Conservation (phyloP, 2,888 invertebrate species). For the Acleris cristana region DNA sequence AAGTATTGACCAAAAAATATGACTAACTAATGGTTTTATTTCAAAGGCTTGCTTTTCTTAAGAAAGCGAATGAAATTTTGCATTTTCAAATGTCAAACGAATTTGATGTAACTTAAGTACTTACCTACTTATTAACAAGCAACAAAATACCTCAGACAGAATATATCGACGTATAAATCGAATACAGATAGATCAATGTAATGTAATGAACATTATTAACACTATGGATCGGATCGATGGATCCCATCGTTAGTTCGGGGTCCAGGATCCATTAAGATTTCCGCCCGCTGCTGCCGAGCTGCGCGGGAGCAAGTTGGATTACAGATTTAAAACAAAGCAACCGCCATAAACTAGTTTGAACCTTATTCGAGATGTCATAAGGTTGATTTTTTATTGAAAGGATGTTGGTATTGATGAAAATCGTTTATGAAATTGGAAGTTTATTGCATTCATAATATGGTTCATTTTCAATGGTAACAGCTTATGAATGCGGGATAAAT, state of each 20-base stretch:
- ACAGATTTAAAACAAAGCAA: conserved; percentile 44
- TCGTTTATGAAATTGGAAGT: not conserved
- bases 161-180: conserved; percentile 14
- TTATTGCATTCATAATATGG: conserved; percentile 15
- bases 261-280: conserved; percentile 83
- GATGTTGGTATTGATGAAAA: not conserved
- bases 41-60: too few relatives aligned
- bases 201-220: conserved; percentile 46
- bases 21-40: too few relatives aligned
- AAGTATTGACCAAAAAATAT: too few relatives aligned
- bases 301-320: conserved; percentile 67
- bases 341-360: conserved; percentile 41
- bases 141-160: conserved; percentile 13
- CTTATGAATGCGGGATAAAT: conserved; percentile 24
- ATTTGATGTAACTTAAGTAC: too few relatives aligned
- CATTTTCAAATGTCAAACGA: too few relatives aligned
- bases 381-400: conserved; percentile 3
- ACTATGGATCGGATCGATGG: conserved; percentile 71
- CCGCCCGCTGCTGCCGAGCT: conserved; percentile 74
- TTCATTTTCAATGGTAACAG: conserved; percentile 20
- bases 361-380: conserved; percentile 35
- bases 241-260: conserved; percentile 79
- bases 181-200: not conserved
- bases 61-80: too few relatives aligned
- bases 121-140: conserved; percentile 4